These are phyloP conservation scores for Caradrina clavipalpis DNA, from an alignment of 2,888 invertebrate genomes.

Conservation along the genomic window DNA sequence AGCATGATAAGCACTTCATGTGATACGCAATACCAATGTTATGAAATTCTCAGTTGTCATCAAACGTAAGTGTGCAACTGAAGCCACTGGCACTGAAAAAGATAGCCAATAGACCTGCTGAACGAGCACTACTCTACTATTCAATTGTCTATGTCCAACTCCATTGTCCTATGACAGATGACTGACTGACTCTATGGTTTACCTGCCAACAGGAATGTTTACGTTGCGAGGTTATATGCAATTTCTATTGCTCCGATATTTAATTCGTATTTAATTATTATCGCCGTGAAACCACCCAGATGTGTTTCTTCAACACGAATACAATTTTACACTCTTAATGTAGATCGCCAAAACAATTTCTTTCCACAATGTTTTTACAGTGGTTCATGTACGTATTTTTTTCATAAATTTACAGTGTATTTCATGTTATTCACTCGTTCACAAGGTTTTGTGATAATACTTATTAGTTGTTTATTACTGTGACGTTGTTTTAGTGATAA, in stretches of 20 bases:
- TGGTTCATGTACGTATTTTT: conserved; percentile 58
- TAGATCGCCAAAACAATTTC: conserved; percentile 4
- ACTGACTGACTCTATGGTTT: conserved; percentile 35
- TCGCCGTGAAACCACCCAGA: conserved; percentile 38
- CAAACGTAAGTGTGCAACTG: too few species aligned
- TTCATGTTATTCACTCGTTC: background rate
- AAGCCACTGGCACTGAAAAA: too few species aligned
- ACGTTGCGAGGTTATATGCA: conserved; percentile 60
- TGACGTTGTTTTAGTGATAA: background rate
- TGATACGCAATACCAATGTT: too few species aligned
- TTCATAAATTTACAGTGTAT: background rate
- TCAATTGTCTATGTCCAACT: too few species aligned
- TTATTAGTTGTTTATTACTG: background rate
- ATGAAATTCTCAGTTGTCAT: too few species aligned
- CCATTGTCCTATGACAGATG: too few species aligned
- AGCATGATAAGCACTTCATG: too few species aligned
- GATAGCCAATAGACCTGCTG: too few species aligned
- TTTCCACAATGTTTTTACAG: conserved; percentile 51
- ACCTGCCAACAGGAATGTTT: conserved; percentile 43
- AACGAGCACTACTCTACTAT: background rate
- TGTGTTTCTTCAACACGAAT: conserved; percentile 26
- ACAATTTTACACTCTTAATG: conserved; percentile 22
- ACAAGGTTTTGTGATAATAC: background rate
- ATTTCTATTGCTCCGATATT: conserved; percentile 20
- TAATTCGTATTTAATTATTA: conserved; percentile 2